A percentile compares a stretch with the other conserved stretches of the same genome.
phyloP scores from a whole-genome alignment of 2,888 invertebrate genomes.

The Molanna angustata region DNA sequence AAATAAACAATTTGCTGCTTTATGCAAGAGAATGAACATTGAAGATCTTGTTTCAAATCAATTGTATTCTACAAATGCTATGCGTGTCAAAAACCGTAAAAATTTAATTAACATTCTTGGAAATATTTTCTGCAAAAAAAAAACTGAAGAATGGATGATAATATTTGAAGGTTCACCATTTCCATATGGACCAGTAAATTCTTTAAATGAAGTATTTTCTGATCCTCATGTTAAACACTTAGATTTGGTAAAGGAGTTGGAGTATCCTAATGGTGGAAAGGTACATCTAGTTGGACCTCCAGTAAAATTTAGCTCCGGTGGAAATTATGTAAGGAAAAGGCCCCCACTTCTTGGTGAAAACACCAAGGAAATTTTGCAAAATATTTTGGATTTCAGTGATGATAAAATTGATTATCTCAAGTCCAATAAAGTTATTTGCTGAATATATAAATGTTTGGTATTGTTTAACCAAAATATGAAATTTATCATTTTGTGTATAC shows the following conservation, averaged over 20 bases:
- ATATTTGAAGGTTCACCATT: conserved; percentile 72
- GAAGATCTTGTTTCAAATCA: conserved; percentile 59
- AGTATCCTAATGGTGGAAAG: conserved; percentile 66
- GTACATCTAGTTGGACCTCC: conserved; percentile 84
- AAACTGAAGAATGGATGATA: conserved; percentile 71
- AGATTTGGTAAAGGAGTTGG: conserved; percentile 67
- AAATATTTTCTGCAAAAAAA: conserved; percentile 58
- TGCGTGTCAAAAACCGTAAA: conserved; percentile 73
- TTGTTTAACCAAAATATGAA: too few relatives aligned
- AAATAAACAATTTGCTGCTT: conserved; percentile 71
- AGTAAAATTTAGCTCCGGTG: conserved; percentile 73
- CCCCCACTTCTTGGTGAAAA: conserved; percentile 90
- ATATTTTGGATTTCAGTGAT: conserved; percentile 62
- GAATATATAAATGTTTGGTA: not conserved
- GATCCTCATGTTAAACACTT: conserved; percentile 81
- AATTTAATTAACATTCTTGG: conserved; percentile 64
- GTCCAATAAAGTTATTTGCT: conserved; percentile 37
- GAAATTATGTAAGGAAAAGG: conserved; percentile 66
- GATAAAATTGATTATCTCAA: conserved; percentile 55
- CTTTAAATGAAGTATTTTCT: conserved; percentile 77
- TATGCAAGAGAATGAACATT: conserved; percentile 64
- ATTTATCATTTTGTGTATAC: not conserved
- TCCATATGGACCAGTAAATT: conserved; percentile 90
- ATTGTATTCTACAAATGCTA: conserved; percentile 68
- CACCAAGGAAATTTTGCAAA: conserved; percentile 71